Evolutionary conservation across 2,888 invertebrate genomes (phyloP).

Genomic region (Drosophila nigricruria): DNA sequence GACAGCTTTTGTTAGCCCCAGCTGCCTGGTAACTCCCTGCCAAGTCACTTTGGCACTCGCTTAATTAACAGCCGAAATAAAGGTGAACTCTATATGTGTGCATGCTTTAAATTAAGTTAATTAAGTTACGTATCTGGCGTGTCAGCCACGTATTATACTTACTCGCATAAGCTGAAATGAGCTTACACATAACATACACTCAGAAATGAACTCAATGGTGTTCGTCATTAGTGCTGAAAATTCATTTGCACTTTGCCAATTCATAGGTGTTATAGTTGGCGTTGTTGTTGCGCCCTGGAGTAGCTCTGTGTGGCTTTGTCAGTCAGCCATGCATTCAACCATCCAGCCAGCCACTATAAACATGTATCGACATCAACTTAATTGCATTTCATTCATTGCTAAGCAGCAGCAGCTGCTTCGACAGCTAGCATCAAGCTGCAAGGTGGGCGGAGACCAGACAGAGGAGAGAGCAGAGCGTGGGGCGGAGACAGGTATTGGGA

Average conservation of each 20-base stretch:
- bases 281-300: slow-evolving; percentile 9
- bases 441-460: background rate
- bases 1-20: slow-evolving; percentile 53
- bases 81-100: slow-evolving; percentile 17
- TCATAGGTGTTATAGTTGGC: slow-evolving; percentile 10
- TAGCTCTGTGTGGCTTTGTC: slow-evolving; percentile 39
- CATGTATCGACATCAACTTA: slow-evolving; percentile 75
- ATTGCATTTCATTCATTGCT: slow-evolving; percentile 80
- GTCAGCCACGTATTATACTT: slow-evolving; percentile 55
- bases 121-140: slow-evolving; percentile 67
- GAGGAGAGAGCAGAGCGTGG: background rate
- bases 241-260: slow-evolving; percentile 51
- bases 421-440: slow-evolving; percentile 8
- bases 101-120: slow-evolving; percentile 67
- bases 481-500: background rate
- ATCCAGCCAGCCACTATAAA: slow-evolving; percentile 51
- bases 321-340: slow-evolving; percentile 28
- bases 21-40: slow-evolving; percentile 33
- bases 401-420: slow-evolving; percentile 55
- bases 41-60: slow-evolving; percentile 64
- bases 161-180: slow-evolving; percentile 5
- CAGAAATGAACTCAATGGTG: slow-evolving; percentile 29
- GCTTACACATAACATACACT: slow-evolving; percentile 14
- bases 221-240: slow-evolving; percentile 22
- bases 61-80: slow-evolving; percentile 73